Evolutionary conservation across 2,797 vertebrate species (phyloP).

Genomic region (Lepus oiostolus): DNA sequence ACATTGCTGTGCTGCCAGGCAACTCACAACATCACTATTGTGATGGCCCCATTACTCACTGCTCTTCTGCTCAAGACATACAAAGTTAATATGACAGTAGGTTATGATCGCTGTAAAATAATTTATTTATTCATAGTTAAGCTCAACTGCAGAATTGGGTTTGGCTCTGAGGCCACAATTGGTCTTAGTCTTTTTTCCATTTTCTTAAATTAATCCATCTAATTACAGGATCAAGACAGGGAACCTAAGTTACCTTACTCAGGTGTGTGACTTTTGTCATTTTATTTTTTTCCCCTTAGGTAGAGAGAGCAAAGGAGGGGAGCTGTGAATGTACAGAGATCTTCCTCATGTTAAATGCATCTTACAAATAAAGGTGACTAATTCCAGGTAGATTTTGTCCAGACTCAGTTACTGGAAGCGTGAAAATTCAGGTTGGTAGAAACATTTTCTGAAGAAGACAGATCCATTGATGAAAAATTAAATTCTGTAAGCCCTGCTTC

Average conservation of each 20-base stretch:
- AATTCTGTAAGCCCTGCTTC: slow-evolving; percentile 43
- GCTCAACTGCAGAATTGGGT: not conserved
- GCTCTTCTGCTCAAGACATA: not conserved
- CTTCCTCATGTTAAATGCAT: not conserved
- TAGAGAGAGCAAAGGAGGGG: not conserved
- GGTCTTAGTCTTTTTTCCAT: not conserved
- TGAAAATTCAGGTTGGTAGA: not conserved
- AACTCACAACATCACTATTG: not conserved
- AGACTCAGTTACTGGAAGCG: not conserved
- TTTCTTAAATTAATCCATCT: not conserved
- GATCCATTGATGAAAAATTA: not conserved
- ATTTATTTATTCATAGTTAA: not conserved
- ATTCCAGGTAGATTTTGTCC: not conserved
- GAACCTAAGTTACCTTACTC: not conserved
- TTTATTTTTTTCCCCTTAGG: not conserved
- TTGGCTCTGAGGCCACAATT: not conserved
- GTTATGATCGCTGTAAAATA: not conserved
- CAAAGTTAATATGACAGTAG: not conserved
- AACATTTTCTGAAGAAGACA: not conserved
- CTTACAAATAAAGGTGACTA: not conserved
- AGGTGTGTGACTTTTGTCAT: slow-evolving; percentile 10
- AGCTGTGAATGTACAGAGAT: not conserved
- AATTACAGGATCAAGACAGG: not conserved
- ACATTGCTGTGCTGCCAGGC: not conserved
- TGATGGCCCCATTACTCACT: too few relatives aligned